These are phyloP conservation scores for Dromaius novaehollandiae DNA, from an alignment of 2,113 vertebrate genomes.

Conservation along the genomic window DNA sequence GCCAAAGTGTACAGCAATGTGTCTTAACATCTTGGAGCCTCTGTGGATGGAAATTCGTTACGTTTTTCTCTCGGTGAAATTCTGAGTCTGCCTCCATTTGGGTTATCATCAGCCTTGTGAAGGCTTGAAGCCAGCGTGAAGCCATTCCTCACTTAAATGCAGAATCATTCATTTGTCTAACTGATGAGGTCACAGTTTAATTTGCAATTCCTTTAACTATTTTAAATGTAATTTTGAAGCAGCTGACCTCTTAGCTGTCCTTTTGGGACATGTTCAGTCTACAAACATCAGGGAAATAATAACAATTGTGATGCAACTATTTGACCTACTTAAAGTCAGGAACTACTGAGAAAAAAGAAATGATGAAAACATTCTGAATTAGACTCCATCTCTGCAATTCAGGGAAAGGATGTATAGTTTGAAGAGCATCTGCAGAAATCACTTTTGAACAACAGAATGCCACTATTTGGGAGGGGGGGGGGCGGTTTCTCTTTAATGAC, in stretches of 20 bases:
- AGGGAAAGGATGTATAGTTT: background rate
- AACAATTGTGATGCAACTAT: background rate
- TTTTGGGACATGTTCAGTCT: background rate
- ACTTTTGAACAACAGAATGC: background rate
- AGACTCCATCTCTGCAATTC: background rate
- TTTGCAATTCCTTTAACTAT: background rate
- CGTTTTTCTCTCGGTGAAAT: background rate
- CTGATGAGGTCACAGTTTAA: background rate
- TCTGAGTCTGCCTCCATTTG: background rate
- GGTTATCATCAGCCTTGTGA: background rate
- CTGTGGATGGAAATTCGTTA: background rate
- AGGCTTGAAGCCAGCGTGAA: background rate
- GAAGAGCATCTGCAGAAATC: background rate
- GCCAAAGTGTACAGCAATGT: background rate
- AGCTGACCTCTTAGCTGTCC: background rate
- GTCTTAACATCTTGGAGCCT: background rate
- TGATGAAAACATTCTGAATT: background rate
- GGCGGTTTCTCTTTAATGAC: background rate
- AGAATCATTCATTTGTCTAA: background rate
- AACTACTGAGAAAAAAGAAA: background rate
- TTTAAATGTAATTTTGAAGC: background rate
- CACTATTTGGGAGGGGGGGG: fast-evolving
- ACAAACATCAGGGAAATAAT: background rate
- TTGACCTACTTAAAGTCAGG: background rate
- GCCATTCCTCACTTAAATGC: background rate